phyloP scores from a whole-genome alignment of 2,888 invertebrate genomes.

The Tetanocera ferruginea region DNA sequence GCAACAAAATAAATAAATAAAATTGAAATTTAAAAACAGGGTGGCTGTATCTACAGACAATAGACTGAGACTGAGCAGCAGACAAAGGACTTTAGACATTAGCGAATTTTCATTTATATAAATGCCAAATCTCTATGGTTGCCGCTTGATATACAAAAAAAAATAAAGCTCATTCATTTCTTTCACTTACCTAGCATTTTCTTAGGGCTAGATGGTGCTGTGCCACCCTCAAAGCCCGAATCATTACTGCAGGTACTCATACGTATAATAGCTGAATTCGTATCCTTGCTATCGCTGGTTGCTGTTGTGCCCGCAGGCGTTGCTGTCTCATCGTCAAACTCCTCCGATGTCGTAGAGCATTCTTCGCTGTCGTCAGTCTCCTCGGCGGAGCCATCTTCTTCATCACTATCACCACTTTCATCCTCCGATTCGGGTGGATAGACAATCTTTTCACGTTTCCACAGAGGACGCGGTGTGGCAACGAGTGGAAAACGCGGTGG shows the following conservation, averaged over 20 bases:
- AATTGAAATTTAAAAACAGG: background rate
- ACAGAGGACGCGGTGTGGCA: constrained; percentile 75
- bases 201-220: constrained; percentile 77
- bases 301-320: constrained; percentile 29
- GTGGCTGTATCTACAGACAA: background rate
- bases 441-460: constrained; percentile 71
- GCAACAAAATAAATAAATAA: background rate
- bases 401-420: constrained; percentile 61
- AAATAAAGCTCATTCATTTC: background rate
- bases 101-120: background rate
- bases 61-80: too few species aligned
- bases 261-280: constrained; percentile 69
- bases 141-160: background rate
- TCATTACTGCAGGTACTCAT: constrained; percentile 85
- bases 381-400: constrained; percentile 58
- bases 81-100: background rate
- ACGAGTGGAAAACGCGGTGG: constrained; percentile 73
- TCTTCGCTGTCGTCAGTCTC: constrained; percentile 65
- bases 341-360: constrained; percentile 61
- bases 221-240: constrained; percentile 83
- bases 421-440: constrained; percentile 69
- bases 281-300: constrained; percentile 52
- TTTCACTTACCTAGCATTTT: constrained; percentile 72
- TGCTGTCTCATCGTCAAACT: constrained; percentile 61
- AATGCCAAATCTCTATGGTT: constrained; percentile 14